phyloP scores from a whole-genome alignment of 2,113 vertebrate genomes.

The Mirounga angustirostris region DNA sequence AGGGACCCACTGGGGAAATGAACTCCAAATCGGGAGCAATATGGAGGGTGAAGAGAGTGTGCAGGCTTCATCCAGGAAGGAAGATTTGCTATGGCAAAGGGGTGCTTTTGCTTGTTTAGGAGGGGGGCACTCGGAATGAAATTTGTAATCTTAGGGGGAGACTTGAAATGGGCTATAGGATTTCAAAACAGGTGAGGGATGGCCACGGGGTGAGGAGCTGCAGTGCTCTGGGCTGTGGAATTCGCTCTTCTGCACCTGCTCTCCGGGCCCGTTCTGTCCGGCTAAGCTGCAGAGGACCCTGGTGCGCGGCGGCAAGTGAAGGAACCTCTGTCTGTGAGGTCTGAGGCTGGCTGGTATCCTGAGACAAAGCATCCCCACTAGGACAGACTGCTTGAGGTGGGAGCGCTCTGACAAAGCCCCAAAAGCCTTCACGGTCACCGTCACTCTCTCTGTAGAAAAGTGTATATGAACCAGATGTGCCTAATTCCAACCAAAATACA shows the following conservation, averaged over 20 bases:
- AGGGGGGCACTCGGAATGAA: not conserved
- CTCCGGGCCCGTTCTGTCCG: not conserved
- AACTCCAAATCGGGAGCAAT: fast-evolving
- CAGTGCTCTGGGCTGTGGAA: not conserved
- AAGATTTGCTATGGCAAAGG: not conserved
- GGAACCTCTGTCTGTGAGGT: not conserved
- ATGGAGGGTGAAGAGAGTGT: not conserved
- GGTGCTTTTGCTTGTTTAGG: not conserved
- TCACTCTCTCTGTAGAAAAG: not conserved
- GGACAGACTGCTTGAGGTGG: not conserved
- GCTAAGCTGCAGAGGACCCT: too few species aligned
- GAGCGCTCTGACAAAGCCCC: not conserved
- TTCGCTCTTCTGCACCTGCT: not conserved
- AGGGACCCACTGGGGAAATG: not conserved
- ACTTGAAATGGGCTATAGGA: not conserved
- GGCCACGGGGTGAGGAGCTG: fast-evolving
- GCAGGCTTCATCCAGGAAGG: not conserved
- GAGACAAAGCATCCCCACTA: not conserved
- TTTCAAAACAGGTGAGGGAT: not conserved
- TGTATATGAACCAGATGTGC: not conserved
- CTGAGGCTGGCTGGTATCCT: not conserved
- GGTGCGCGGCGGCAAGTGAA: not conserved
- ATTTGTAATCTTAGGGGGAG: not conserved
- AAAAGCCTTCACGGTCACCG: not conserved
- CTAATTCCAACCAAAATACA: not conserved